Base-by-base conservation (phyloP, 1,140 invertebrate genomes). In the Psix sp. region DNA sequence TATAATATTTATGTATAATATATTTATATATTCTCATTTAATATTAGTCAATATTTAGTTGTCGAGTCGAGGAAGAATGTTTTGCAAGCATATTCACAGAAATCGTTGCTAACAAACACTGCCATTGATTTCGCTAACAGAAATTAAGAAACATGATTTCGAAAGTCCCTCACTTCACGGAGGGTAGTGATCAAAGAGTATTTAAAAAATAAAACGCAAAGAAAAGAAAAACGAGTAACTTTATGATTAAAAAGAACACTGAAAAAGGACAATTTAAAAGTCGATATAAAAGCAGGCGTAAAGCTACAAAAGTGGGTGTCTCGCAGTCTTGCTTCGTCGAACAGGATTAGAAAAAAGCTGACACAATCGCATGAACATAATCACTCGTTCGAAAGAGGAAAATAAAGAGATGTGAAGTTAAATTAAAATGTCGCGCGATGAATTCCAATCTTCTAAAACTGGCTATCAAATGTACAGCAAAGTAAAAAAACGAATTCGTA, bases 1-100 rank as follows among this genome's bases (percentile, higher is more conserved):
- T 35, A 35, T 35, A 35, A 35, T 35, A 35, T 35, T 35, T 35
- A 35, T 35, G 13, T 35, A 35, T 35, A 35, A 35, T 35, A 35
- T 35, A 35, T 35, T 13, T 35, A 10, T 14, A 13, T 35, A 13
- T 35, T 24, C 3, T 24, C 21, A 29, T 35, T 13, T 35, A 35
- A 29, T 29, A 3, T 29, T 35, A 14, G 33, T 35, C 33, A 35
- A 35, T 33, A 35, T 35, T 11, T 24, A 3, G 13, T 35, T 13
- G 10, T 11, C 13, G 33, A 11, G 33, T 10, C 33, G 10, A 35
- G 33, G 33, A 35, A 35, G 33, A 35, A 11, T 10, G 6, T 13
- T 10, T 13, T 11, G n/a, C 26, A n/a, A 29, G 26, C 26, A 2
- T 29, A n/a, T 29, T 29, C n/a, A 29, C 7, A 10, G 1, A 7